phyloP scores from a whole-genome alignment of 2,113 vertebrate genomes.

The Polypterus bichir region DNA sequence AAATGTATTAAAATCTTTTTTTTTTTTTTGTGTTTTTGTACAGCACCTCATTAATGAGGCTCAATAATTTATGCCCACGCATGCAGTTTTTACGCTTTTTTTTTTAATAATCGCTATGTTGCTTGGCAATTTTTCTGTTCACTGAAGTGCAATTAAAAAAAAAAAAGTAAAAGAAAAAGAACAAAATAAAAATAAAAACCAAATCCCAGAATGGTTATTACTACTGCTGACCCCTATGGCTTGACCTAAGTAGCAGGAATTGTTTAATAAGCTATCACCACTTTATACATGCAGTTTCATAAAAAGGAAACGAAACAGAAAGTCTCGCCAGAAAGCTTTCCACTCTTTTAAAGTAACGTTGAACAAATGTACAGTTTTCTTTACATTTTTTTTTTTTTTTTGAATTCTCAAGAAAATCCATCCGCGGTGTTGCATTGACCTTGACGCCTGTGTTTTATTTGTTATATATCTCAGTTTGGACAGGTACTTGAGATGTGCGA shows the following conservation, averaged over 20 bases:
- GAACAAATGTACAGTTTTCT: slow-evolving; percentile 73
- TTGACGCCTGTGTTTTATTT: too few relatives aligned
- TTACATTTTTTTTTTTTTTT: slow-evolving; percentile 48
- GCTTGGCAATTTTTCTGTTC: slow-evolving; percentile 68
- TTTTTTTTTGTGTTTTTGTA: slow-evolving; percentile 60
- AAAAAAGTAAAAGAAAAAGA: slow-evolving; percentile 27
- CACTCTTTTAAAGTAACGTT: slow-evolving; percentile 68
- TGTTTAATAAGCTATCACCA: slow-evolving; percentile 66
- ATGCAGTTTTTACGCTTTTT: slow-evolving; percentile 81
- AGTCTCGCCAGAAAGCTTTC: slow-evolving; percentile 55
- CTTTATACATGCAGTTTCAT: slow-evolving; percentile 82
- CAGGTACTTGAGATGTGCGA: too few relatives aligned
- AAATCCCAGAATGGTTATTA: slow-evolving; percentile 21
- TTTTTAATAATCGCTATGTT: slow-evolving; percentile 77
- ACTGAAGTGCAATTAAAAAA: slow-evolving; percentile 62
- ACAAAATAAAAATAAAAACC: slow-evolving; percentile 36
- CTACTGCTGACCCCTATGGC: slow-evolving; percentile 60
- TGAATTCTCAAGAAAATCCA: slow-evolving; percentile 58
- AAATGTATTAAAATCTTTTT: slow-evolving; percentile 95
- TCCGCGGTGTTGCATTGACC: slow-evolving; percentile 20
- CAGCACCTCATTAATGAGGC: slow-evolving; percentile 83
- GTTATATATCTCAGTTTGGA: too few relatives aligned
- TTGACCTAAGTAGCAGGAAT: slow-evolving; percentile 68
- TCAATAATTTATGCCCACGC: slow-evolving; percentile 76
- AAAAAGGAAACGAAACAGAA: slow-evolving; percentile 49